A percentile compares a stretch with the other conserved stretches of the same genome.
Evolutionary conservation across 2,888 invertebrate species (phyloP).

Genomic region (Agrochola macilenta): DNA sequence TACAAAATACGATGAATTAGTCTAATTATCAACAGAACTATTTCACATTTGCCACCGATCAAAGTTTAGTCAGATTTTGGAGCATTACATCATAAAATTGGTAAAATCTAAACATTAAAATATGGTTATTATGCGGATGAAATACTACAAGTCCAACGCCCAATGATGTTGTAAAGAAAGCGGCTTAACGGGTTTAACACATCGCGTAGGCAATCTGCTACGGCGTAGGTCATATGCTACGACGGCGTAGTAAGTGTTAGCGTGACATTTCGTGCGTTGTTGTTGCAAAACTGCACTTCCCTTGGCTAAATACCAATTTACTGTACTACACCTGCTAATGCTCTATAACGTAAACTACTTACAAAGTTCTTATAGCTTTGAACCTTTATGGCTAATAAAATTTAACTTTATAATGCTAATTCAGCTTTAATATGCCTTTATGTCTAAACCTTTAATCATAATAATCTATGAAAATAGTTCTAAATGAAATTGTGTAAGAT

Average conservation of each 20-base stretch:
- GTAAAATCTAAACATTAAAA: no score
- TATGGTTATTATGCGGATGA: background rate
- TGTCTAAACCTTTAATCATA: background rate
- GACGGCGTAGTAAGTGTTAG: background rate
- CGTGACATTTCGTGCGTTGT: background rate
- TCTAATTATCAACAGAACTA: background rate
- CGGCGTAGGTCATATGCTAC: background rate
- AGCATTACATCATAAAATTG: no score
- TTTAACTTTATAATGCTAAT: background rate
- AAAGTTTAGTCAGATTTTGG: background rate
- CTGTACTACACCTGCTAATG: background rate
- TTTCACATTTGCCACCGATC: background rate
- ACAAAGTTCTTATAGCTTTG: background rate
- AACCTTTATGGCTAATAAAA: background rate
- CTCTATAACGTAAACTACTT: no score
- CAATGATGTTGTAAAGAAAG: background rate
- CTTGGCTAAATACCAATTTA: no score
- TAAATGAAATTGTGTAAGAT: background rate
- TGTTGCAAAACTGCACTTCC: background rate
- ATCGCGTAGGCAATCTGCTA: background rate
- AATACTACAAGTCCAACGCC: background rate
- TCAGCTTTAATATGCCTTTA: background rate
- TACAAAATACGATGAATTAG: background rate
- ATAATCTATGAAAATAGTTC: background rate
- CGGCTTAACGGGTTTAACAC: background rate